phyloP scores from a whole-genome alignment of 2,113 vertebrate species.

The Epinephelus moara region DNA sequence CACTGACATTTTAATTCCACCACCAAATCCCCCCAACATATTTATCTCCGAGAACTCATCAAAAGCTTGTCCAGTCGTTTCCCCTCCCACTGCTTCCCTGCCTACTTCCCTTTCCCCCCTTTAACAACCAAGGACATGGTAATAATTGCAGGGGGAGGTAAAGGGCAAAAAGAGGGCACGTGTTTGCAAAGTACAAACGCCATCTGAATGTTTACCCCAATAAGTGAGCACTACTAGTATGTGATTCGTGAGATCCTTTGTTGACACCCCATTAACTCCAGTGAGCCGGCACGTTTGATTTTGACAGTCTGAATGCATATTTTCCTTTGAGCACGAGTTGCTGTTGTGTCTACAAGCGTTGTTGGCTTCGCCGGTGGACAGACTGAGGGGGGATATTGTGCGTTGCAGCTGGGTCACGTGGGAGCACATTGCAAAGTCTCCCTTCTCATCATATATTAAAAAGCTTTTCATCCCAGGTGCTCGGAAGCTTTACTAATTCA shows the following conservation, averaged over 20 bases:
- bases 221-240: neutral
- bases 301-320: neutral
- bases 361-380: conserved; percentile 58
- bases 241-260: conserved; percentile 10
- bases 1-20: conserved; percentile 80
- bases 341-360: conserved; percentile 11
- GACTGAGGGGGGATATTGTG: conserved; percentile 59
- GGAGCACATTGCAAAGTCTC: conserved; percentile 62
- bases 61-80: conserved; percentile 66
- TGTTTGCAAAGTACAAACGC: conserved; percentile 32
- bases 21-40: conserved; percentile 76
- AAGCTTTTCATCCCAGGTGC: conserved; percentile 76
- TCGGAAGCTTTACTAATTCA: conserved; percentile 75
- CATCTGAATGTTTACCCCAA: conserved; percentile 6
- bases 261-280: conserved; percentile 41
- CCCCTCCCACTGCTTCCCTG: conserved; percentile 44
- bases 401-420: conserved; percentile 55
- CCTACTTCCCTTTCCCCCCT: conserved; percentile 22
- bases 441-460: conserved; percentile 77
- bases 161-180: conserved; percentile 34
- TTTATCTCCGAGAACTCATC: conserved; percentile 76
- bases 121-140: conserved; percentile 62
- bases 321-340: neutral
- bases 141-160: conserved; percentile 38
- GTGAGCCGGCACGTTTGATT: conserved; percentile 30